phyloP scores from a whole-genome alignment of 1,140 invertebrate genomes.

The Cardiocondyla obscurior region DNA sequence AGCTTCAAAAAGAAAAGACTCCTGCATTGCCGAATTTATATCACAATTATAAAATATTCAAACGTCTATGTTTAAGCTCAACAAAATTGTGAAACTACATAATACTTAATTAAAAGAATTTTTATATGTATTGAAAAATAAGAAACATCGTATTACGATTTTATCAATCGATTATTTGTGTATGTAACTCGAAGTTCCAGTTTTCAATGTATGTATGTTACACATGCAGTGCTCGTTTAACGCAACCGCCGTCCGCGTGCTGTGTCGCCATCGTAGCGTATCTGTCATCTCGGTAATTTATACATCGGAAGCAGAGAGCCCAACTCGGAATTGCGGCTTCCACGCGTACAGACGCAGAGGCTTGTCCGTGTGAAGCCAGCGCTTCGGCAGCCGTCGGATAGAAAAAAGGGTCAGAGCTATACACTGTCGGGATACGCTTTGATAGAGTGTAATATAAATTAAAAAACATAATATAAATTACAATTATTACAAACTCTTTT shows the following conservation, averaged over 20 bases:
- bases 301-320: no score
- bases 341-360: no score
- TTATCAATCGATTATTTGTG: background rate
- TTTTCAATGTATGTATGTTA: no score
- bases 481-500: no score
- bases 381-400: no score
- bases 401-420: no score
- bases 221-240: background rate
- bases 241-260: background rate
- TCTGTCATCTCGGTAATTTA: slow-evolving; percentile 56
- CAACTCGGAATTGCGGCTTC: no score
- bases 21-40: background rate
- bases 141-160: background rate
- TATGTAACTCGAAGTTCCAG: no score
- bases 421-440: no score
- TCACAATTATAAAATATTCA: background rate
- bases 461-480: no score
- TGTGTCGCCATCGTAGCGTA: slow-evolving; percentile 2
- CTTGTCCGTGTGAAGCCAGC: no score
- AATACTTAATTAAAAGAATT: background rate
- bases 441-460: no score
- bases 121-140: background rate
- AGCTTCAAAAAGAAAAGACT: background rate
- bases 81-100: background rate
- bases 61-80: background rate